These are phyloP conservation scores for Margarornis squamiger DNA, from an alignment of 2,797 vertebrate genomes.

Conservation along the genomic window DNA sequence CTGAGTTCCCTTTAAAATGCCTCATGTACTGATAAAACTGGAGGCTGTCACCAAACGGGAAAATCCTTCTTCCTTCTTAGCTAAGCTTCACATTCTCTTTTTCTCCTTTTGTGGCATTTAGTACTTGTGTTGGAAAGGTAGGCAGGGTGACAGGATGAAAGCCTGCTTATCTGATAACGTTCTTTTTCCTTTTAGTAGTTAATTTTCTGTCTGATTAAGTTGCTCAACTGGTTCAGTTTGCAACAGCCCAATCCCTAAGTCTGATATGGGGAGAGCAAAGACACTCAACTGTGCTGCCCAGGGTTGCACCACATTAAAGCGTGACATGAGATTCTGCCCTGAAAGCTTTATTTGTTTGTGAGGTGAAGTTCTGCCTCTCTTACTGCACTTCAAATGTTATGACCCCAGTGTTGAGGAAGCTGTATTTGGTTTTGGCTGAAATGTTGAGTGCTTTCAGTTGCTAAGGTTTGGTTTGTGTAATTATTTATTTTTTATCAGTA, in stretches of 20 bases:
- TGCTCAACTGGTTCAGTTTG: conserved; percentile 2
- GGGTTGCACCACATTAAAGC: conserved; percentile 10
- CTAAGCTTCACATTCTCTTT: not conserved
- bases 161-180: not conserved
- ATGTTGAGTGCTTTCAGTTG: not conserved
- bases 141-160: not conserved
- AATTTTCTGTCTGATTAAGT: conserved; percentile 20
- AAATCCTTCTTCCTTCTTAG: not conserved
- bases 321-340: conserved; percentile 10
- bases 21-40: not conserved
- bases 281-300: not conserved
- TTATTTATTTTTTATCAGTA: not conserved
- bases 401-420: not conserved
- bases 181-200: conserved; percentile 6
- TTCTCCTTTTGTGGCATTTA: not conserved
- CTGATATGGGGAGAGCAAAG: not conserved
- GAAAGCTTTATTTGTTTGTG: not conserved
- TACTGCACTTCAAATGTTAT: not conserved
- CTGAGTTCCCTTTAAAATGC: not conserved
- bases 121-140: not conserved
- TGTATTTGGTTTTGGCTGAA: not conserved
- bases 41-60: not conserved
- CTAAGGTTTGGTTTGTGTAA: not conserved
- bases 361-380: not conserved
- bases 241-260: not conserved